Evolutionary conservation across 2,797 vertebrate genomes (phyloP).

Genomic region (Anniella stebbinsi): DNA sequence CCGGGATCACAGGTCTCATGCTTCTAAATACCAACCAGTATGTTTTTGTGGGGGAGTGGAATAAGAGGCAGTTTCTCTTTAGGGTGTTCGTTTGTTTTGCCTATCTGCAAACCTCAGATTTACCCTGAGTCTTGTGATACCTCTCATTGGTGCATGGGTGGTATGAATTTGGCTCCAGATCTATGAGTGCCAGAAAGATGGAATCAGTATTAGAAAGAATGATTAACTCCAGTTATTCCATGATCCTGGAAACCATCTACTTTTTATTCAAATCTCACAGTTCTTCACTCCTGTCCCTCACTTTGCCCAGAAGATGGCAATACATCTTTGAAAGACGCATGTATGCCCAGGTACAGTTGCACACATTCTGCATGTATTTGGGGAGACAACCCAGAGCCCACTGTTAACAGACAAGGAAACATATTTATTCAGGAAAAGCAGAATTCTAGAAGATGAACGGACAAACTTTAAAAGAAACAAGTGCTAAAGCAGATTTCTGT

Average conservation of each 20-base stretch:
- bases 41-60: no score
- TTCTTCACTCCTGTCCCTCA: neutral
- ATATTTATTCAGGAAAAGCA: neutral
- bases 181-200: no score
- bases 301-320: neutral
- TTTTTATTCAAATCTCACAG: neutral
- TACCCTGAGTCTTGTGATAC: no score
- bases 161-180: no score
- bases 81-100: no score
- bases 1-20: no score
- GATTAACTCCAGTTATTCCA: no score
- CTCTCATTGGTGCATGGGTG: no score
- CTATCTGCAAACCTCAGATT: no score
- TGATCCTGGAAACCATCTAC: neutral
- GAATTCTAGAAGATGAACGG: neutral
- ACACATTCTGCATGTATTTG: neutral
- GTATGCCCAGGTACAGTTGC: neutral
- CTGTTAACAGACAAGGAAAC: neutral
- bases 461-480: neutral
- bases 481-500: neutral
- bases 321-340: neutral
- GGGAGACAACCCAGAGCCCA: neutral
- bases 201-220: no score
- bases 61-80: no score
- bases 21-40: no score